A percentile compares a stretch with the other conserved stretches of the same genome.
phyloP scores from a whole-genome alignment of 2,113 vertebrate genomes.

The Numenius arquata region DNA sequence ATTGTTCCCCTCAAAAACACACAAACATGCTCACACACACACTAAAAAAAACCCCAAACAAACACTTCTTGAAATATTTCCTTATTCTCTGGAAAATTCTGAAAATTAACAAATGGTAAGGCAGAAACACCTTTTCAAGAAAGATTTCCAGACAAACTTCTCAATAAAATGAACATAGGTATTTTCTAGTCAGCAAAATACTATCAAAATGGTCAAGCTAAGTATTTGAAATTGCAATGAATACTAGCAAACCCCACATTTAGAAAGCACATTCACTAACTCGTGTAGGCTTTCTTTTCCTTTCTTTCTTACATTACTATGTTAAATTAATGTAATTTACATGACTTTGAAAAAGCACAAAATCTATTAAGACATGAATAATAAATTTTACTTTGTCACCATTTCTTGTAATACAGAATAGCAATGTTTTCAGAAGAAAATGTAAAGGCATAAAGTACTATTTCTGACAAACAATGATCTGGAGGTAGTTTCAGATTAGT shows the following conservation, averaged over 20 bases:
- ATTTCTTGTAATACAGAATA: neutral
- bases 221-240: neutral
- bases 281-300: neutral
- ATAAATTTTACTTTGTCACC: neutral
- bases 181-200: neutral
- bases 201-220: accelerated
- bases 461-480: neutral
- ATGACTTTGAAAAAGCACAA: neutral
- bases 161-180: neutral
- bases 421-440: neutral
- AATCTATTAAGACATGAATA: neutral
- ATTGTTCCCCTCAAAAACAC: neutral
- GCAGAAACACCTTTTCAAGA: neutral
- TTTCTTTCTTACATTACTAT: neutral
- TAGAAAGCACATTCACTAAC: neutral
- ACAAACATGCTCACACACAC: neutral
- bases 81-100: neutral
- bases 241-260: neutral
- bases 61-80: neutral
- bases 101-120: neutral
- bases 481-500: neutral
- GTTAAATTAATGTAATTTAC: neutral
- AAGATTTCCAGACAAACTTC: neutral
- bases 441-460: neutral
- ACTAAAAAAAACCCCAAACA: accelerated